phyloP scores from a whole-genome alignment of 2,888 invertebrate genomes.

The Aspidiotus rigidus region DNA sequence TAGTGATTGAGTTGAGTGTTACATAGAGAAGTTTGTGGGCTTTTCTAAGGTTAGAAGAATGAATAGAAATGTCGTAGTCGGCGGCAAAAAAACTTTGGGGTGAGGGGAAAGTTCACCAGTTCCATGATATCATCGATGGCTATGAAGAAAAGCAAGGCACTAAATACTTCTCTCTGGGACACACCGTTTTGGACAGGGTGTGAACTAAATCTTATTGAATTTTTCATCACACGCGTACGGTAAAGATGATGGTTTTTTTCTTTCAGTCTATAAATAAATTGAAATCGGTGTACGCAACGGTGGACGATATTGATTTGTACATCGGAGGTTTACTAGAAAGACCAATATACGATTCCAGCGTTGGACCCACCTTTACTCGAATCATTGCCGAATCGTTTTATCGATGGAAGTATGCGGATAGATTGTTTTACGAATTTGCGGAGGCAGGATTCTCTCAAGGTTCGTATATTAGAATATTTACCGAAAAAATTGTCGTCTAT shows the following conservation, averaged over 20 bases:
- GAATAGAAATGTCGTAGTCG: no score
- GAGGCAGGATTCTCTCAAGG: not conserved
- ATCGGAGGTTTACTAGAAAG: slow-evolving; percentile 71
- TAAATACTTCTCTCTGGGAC: not conserved
- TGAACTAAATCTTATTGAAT: not conserved
- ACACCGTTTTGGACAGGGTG: not conserved
- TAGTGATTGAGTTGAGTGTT: no score
- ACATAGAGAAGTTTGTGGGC: no score
- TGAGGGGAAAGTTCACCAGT: not conserved
- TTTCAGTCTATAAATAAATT: not conserved
- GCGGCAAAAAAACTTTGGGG: not conserved
- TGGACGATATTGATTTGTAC: slow-evolving; percentile 74
- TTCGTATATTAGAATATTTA: not conserved
- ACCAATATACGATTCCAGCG: slow-evolving; percentile 61
- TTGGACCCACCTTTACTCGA: slow-evolving; percentile 79
- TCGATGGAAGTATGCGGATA: slow-evolving; percentile 70
- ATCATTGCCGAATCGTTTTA: slow-evolving; percentile 78
- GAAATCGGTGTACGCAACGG: slow-evolving; percentile 52
- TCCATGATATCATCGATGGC: not conserved
- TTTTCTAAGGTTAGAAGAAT: no score
- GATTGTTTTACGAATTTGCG: slow-evolving; percentile 68
- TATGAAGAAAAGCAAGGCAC: no score
- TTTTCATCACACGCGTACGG: not conserved
- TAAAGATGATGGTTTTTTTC: not conserved
- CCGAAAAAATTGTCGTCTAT: no score